Base-by-base conservation (phyloP, 2,797 vertebrate genomes). In the Eulemur mongoz region DNA sequence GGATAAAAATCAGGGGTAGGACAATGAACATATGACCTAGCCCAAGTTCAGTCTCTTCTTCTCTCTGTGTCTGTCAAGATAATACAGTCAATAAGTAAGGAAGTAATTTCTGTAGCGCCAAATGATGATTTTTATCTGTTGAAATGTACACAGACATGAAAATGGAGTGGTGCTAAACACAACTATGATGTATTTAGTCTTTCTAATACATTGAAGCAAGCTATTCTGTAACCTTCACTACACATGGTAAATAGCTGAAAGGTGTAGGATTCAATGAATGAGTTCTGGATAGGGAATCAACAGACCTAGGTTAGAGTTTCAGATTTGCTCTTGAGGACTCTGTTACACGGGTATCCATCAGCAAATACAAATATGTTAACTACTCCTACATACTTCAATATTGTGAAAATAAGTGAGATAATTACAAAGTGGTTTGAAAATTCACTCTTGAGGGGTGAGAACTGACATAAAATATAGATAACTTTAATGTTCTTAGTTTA, bases 351-450 rank as follows among this genome's bases (percentile, higher is more conserved):
- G 7, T 91, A 10, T 63, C 48, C 20, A n/a, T 61, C 50, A 86
- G 38, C 57, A 93, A 75, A 70, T 93, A 82, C 1, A 43, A 65
- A 38, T 61, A 73, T 35, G 27, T 72, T 90, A 72, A 82, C 72
- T 79, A 8, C 40, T 75, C 48, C 40, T 90, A 30, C 9, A 23
- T 52, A 83, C 59, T 78, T 94, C 8, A 87, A 1, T 61, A 12
- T 23, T 52, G 11, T 93, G 61, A 72, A 72, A 94, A 63, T 59
- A 52, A 67, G n/a, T 85, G 70, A 94, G 48, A 32, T 83, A 93
- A 83, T 94, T 82, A 93, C 30, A 7, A 78, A 92, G 43, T 82
- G 30, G 43, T 59, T 94, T 84, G 40, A 94, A 95, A 96, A 90
- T 69, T 75, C 38, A 25, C 50, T 78, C 20, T 87, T 76, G 63